Evolutionary conservation across 2,113 vertebrate genomes (phyloP), one percentile per base, ranked within the genome.

Genomic region (Mastomys natalensis): DNA sequence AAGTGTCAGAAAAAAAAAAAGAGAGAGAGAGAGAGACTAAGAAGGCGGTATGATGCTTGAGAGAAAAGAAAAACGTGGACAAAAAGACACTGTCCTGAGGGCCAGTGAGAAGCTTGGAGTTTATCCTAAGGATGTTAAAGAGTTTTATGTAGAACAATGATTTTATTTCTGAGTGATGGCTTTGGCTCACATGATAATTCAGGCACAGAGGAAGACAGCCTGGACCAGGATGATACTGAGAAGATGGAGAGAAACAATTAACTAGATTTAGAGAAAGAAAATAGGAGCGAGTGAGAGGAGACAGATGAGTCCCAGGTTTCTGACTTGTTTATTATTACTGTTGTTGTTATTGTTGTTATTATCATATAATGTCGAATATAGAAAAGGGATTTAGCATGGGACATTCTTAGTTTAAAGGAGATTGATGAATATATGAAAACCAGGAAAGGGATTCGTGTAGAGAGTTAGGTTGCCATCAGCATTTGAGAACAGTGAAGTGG

Each of bases 101-200:
- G 73, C 3, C 37, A 60, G 62, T 40, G 53, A 81, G 58, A 72
- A 90, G 13, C 58, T 72, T 92, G 1, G 24, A 45, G 78, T 84
- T 92, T 48, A 45, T 77, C 78, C 88, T 90, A 53, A 84, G 76
- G 29, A 53, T 81, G 22, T 68, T 72, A 37, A 81, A 88, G 22
- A 72, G 24, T 91, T 96, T 96, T 64, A 76, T 24, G 43, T 40
- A 45, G 74, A 93, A 55, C 34, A 21, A 53, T 3, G 7, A 55
- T 93, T 87, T 92, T 78, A 91, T 91, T 93, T 93, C 53, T 76
- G 55, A 81, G 34, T 72, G 15, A 72, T 82, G 77, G 5, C 89
- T 95, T 92, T 96, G 66, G 64, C 40, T 73, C 55, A 68, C 60
- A 43, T 68, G 58, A 53, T 90, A 91, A 94, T 82, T 93, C 72